phyloP scores from a whole-genome alignment of 2,888 invertebrate genomes.

The Idaea biselata region DNA sequence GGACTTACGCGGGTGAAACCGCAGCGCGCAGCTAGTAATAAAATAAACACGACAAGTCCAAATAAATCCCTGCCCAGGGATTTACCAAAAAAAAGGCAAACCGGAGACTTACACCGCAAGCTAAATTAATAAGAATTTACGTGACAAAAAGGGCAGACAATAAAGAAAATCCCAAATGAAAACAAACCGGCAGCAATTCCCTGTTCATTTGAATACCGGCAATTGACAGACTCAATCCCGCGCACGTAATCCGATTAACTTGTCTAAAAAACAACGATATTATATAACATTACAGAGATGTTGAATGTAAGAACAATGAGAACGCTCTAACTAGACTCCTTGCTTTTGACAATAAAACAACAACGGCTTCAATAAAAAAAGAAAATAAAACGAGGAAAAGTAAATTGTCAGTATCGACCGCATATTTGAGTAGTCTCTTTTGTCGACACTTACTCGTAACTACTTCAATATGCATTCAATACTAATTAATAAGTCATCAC shows the following conservation, averaged over 20 bases:
- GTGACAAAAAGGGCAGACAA: neutral
- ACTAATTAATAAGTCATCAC: no score
- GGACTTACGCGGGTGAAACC: no score
- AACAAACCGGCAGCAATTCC: neutral
- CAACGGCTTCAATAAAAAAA: neutral
- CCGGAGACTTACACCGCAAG: neutral
- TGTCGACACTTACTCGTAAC: no score
- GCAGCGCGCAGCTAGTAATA: no score
- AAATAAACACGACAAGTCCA: neutral
- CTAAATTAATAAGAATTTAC: conserved; percentile 1
- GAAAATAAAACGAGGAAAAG: no score
- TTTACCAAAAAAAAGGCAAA: neutral
- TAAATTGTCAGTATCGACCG: no score
- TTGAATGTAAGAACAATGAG: neutral
- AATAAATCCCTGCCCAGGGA: neutral
- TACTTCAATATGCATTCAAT: no score
- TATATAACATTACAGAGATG: neutral
- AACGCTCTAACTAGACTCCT: neutral
- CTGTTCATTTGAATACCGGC: neutral
- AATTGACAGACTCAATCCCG: neutral
- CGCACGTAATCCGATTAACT: neutral
- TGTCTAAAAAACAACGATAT: neutral
- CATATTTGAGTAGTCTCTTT: no score
- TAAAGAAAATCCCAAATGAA: neutral
- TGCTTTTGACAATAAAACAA: neutral